Evolutionary conservation across 2,113 vertebrate species (phyloP).

Genomic region (Meles meles): DNA sequence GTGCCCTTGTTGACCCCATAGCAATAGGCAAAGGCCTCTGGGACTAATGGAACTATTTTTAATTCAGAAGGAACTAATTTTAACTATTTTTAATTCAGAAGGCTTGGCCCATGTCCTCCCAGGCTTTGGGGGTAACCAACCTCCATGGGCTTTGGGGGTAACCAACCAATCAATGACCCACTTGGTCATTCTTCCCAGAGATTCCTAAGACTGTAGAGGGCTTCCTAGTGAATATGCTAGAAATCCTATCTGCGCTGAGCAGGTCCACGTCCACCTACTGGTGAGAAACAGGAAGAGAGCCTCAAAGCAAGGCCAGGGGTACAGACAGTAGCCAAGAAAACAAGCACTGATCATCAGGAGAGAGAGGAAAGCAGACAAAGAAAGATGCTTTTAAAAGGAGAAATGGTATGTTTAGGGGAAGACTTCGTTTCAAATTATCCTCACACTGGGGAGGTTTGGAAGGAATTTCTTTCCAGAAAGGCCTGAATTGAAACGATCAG

Average conservation of each 20-base stretch:
- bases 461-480: conserved; percentile 16
- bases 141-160: not conserved
- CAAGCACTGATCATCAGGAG: not conserved
- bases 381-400: not conserved
- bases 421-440: not conserved
- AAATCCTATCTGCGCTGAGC: not conserved
- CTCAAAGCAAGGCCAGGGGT: not conserved
- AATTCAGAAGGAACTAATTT: not conserved
- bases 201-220: not conserved
- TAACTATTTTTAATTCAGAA: not conserved
- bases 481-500: not conserved
- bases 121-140: not conserved
- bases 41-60: not conserved
- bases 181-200: not conserved
- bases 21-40: not conserved
- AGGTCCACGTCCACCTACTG: conserved; percentile 45
- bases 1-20: not conserved
- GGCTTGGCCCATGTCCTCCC: not conserved
- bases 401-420: not conserved
- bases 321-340: not conserved
- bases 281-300: conserved; percentile 30
- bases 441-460: not conserved
- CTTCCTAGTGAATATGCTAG: not conserved
- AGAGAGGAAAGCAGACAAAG: not conserved
- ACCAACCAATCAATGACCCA: fast-evolving